phyloP scores from a whole-genome alignment of 2,888 invertebrate genomes.

The Hanleya hanleyi region DNA sequence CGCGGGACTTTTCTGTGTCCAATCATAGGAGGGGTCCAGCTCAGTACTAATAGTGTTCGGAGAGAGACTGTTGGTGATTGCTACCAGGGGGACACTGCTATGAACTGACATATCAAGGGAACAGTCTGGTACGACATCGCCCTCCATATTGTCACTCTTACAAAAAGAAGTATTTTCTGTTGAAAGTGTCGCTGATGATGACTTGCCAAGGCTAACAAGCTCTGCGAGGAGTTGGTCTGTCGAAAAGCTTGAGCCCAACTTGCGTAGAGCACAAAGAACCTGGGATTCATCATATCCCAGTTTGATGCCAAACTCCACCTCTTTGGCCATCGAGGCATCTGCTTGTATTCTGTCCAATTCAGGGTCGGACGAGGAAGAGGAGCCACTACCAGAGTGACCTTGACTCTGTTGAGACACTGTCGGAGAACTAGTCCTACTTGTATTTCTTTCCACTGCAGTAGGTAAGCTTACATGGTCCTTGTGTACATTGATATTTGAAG shows the following conservation, averaged over 20 bases:
- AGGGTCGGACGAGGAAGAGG: background rate
- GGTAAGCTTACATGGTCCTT: too few species aligned
- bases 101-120: too few species aligned
- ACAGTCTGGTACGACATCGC: too few species aligned
- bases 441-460: too few species aligned
- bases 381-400: background rate
- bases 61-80: too few species aligned
- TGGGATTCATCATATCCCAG: conserved; percentile 92
- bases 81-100: too few species aligned
- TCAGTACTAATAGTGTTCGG: too few species aligned
- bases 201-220: conserved; percentile 83
- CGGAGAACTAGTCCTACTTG: too few species aligned
- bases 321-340: conserved; percentile 74
- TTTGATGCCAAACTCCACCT: conserved; percentile 93
- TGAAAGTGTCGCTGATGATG: background rate
- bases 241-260: conserved; percentile 88
- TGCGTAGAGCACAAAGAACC: conserved; percentile 86
- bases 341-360: conserved; percentile 36
- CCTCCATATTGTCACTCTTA: background rate
- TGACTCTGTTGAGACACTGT: too few species aligned
- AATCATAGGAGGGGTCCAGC: too few species aligned
- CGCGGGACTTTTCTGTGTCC: too few species aligned
- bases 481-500: too few species aligned
- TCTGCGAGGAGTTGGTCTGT: conserved; percentile 92
- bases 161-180: background rate